Conservation (phyloP, 2,113 vertebrate genomes). For the Percina caprodes region DNA sequence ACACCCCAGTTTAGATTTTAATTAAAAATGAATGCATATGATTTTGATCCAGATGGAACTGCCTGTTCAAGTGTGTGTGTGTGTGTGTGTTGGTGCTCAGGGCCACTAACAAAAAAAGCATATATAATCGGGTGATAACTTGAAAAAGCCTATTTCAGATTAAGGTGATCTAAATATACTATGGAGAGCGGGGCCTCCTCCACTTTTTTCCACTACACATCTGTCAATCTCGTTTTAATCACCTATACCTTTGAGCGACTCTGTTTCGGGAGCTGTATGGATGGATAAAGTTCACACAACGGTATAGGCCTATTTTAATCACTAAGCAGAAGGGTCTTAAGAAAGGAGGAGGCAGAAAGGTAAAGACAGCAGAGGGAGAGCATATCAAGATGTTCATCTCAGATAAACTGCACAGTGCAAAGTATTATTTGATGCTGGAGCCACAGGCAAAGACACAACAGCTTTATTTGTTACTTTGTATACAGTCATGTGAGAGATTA, state of each 20-base stretch:
- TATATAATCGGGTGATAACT: conserved; percentile 70
- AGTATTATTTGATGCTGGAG: conserved; percentile 41
- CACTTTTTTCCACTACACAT: conserved; percentile 49
- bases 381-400: conserved; percentile 67
- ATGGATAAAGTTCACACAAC: conserved; percentile 49
- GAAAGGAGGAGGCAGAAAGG: conserved; percentile 26
- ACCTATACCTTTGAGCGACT: conserved; percentile 57
- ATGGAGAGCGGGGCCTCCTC: conserved; percentile 49
- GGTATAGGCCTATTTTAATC: conserved; percentile 59
- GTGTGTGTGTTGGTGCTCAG: conserved; percentile 39
- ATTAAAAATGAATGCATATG: conserved; percentile 60
- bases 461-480: conserved; percentile 39
- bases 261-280: conserved; percentile 40
- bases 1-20: conserved; percentile 56
- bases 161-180: conserved; percentile 76
- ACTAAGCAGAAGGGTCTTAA: conserved; percentile 30
- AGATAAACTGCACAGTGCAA: conserved; percentile 53
- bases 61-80: conserved; percentile 3
- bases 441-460: conserved; percentile 43
- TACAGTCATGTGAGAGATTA: conserved; percentile 17
- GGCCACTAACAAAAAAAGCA: conserved; percentile 64
- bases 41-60: conserved; percentile 39
- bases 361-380: conserved; percentile 26
- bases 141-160: conserved; percentile 72
- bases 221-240: conserved; percentile 72